phyloP scores from a whole-genome alignment of 1,140 invertebrate species.

The Ditylenchus dipsaci region DNA sequence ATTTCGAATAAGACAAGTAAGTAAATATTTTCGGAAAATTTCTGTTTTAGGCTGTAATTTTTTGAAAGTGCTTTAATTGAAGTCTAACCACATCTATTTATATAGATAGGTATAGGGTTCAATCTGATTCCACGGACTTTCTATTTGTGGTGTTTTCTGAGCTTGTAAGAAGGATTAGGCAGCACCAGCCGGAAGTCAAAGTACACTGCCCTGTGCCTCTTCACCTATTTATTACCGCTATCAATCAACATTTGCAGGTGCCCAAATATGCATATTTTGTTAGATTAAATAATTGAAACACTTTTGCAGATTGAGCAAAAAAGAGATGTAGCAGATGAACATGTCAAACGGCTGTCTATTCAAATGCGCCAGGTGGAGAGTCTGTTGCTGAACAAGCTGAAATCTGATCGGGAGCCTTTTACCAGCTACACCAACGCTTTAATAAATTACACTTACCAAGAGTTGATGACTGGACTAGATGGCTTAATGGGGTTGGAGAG shows the following conservation, averaged over 20 bases:
- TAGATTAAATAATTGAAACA: not conserved
- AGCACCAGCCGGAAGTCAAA: slow-evolving; percentile 36
- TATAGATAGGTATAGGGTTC: slow-evolving; percentile 39
- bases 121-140: slow-evolving; percentile 44
- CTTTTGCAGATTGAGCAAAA: not conserved
- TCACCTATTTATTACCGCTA: slow-evolving; percentile 40
- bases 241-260: slow-evolving; percentile 34
- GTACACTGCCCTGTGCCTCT: slow-evolving; percentile 43
- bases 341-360: slow-evolving; percentile 32
- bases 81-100: too few relatives aligned
- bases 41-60: too few relatives aligned
- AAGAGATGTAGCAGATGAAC: slow-evolving; percentile 23
- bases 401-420: slow-evolving; percentile 35
- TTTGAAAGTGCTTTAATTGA: too few relatives aligned
- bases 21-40: not conserved
- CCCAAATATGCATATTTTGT: not conserved
- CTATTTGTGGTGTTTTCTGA: slow-evolving; percentile 32
- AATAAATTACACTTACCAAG: slow-evolving; percentile 47
- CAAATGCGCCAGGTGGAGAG: slow-evolving; percentile 47
- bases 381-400: slow-evolving; percentile 31
- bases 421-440: slow-evolving; percentile 24
- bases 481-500: slow-evolving; percentile 12
- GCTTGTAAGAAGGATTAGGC: slow-evolving; percentile 28
- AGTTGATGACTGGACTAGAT: slow-evolving; percentile 32
- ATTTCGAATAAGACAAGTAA: slow-evolving; percentile 37